Conservation (phyloP, 2,888 invertebrate genomes). For the Chalcis sispes region DNA sequence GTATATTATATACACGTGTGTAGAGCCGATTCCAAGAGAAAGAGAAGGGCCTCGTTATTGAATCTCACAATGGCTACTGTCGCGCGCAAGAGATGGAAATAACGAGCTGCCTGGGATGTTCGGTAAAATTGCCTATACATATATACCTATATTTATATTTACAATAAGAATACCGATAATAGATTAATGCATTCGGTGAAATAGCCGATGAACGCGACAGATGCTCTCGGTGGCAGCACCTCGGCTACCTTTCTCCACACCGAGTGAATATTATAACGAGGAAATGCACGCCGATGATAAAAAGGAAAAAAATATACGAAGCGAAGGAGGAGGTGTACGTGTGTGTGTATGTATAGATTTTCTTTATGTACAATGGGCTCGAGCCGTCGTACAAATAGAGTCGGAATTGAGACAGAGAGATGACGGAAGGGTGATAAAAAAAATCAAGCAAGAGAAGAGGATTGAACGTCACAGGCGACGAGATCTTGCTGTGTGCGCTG, state of each 20-base stretch:
- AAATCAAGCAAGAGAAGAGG: background rate
- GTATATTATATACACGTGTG: slow-evolving; percentile 29
- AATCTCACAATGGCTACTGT: slow-evolving; percentile 54
- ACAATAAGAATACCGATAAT: slow-evolving; percentile 38
- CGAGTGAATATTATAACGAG: slow-evolving; percentile 41
- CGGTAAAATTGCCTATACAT: background rate
- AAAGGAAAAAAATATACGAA: too few relatives aligned
- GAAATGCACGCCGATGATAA: slow-evolving; percentile 16
- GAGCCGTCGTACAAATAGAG: slow-evolving; percentile 27
- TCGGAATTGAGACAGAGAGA: slow-evolving; percentile 46
- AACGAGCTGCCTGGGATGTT: slow-evolving; percentile 46
- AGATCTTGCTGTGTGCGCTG: background rate
- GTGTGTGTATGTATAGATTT: too few relatives aligned
- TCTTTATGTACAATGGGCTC: slow-evolving; percentile 25
- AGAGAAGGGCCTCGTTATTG: slow-evolving; percentile 55
- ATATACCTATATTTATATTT: background rate
- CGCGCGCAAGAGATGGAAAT: slow-evolving; percentile 52
- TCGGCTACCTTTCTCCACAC: background rate
- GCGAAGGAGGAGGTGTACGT: background rate
- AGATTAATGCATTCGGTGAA: slow-evolving; percentile 55
- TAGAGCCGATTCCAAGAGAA: background rate
- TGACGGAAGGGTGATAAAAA: slow-evolving; percentile 26
- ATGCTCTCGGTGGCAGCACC: slow-evolving; percentile 9
- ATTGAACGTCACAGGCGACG: too few relatives aligned
- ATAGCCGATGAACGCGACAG: slow-evolving; percentile 43